A percentile compares a stretch with the other conserved stretches of the same genome.
These are phyloP conservation scores for Drosophila neotestacea DNA, from an alignment of 2,888 invertebrate genomes.

Conservation along the genomic window DNA sequence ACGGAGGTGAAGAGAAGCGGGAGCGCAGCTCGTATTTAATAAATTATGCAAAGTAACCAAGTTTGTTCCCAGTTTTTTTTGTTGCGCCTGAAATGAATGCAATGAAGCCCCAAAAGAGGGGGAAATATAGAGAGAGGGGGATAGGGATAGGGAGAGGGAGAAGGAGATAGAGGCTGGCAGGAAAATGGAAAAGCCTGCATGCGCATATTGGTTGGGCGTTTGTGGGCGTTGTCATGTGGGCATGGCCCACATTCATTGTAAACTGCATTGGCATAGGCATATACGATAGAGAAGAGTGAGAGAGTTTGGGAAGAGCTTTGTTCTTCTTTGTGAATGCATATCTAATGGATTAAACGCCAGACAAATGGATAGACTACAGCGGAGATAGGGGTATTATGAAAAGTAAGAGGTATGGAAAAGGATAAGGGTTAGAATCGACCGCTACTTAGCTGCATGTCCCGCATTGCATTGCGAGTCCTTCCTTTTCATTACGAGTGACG, in stretches of 20 bases:
- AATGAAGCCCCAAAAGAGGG: slow-evolving; percentile 38
- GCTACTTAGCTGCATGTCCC: slow-evolving; percentile 38
- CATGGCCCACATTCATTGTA: slow-evolving; percentile 40
- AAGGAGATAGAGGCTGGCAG: background rate
- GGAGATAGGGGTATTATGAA: background rate
- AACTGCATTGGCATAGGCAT: slow-evolving; percentile 46
- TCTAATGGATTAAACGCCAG: slow-evolving; percentile 65
- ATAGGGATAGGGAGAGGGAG: background rate
- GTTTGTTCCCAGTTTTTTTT: slow-evolving; percentile 36
- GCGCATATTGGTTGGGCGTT: slow-evolving; percentile 39
- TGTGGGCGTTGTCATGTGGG: slow-evolving; percentile 17
- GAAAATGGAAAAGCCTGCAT: slow-evolving; percentile 26
- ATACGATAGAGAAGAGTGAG: background rate
- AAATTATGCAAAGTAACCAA: slow-evolving; percentile 72
- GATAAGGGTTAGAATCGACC: background rate
- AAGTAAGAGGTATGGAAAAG: background rate
- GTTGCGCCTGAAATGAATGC: slow-evolving; percentile 48
- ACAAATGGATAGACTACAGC: slow-evolving; percentile 31
- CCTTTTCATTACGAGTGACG: slow-evolving; percentile 14
- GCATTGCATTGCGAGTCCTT: slow-evolving; percentile 37
- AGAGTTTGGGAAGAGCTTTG: slow-evolving; percentile 40
- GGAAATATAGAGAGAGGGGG: background rate
- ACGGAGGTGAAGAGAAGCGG: background rate
- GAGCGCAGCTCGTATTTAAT: slow-evolving; percentile 59
- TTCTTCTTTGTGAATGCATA: slow-evolving; percentile 66